Conservation (phyloP, 1,140 invertebrate species). For the Matsumurasca onukii region DNA sequence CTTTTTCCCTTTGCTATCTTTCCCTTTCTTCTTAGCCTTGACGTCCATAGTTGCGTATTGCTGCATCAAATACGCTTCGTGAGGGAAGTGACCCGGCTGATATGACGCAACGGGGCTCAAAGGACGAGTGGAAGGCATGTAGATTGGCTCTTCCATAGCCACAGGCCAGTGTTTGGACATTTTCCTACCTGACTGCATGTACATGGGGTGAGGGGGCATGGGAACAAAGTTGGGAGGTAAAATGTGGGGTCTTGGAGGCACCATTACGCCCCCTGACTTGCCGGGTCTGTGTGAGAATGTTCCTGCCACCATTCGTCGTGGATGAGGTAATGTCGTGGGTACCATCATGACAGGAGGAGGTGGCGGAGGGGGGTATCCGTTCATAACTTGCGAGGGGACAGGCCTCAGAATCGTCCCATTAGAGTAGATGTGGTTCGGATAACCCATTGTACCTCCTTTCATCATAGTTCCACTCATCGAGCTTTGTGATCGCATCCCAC, state of each 20-base stretch:
- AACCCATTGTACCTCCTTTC: conserved; percentile 41
- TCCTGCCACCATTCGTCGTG: conserved; percentile 37
- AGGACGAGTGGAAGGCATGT: conserved; percentile 59
- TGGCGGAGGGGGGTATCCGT: conserved; percentile 37
- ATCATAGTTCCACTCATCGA: conserved; percentile 46
- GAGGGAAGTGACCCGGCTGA: conserved; percentile 61
- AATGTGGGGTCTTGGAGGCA: conserved; percentile 35
- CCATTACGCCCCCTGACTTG: conserved; percentile 36
- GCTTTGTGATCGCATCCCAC: conserved; percentile 36
- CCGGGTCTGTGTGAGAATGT: conserved; percentile 46
- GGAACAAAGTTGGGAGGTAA: conserved; percentile 46
- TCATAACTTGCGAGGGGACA: conserved; percentile 36
- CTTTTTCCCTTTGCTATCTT: conserved; percentile 47
- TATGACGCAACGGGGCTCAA: conserved; percentile 60
- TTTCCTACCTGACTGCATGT: conserved; percentile 47
- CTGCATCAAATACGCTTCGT: conserved; percentile 61
- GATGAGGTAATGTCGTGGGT: conserved; percentile 43
- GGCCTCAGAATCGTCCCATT: conserved; percentile 45
- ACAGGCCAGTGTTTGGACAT: conserved; percentile 44
- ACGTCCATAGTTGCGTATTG: conserved; percentile 56
- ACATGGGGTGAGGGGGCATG: conserved; percentile 47
- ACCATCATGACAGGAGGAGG: conserved; percentile 43
- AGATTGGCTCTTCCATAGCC: conserved; percentile 59
- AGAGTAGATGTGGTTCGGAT: conserved; percentile 48
- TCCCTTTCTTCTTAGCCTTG: conserved; percentile 45